A percentile compares a stretch with the other conserved stretches of the same genome.
phyloP scores from a whole-genome alignment of 2,797 vertebrate species.

The Tinamus major region DNA sequence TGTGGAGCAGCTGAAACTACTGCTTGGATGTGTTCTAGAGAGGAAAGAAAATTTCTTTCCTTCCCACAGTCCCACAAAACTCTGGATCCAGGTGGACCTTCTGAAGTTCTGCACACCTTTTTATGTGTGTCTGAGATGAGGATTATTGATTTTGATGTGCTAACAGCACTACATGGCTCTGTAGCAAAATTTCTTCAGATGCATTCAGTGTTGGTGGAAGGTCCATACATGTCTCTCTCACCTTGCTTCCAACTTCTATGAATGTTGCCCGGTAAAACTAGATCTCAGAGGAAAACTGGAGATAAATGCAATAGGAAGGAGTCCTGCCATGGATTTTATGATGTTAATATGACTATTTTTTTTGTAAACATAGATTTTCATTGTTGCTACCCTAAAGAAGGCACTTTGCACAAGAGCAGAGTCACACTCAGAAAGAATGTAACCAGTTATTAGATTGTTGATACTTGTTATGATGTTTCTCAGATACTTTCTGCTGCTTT shows the following conservation, averaged over 20 bases:
- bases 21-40: not conserved
- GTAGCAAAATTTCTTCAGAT: not conserved
- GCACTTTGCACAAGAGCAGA: not conserved
- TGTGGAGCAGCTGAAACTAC: not conserved
- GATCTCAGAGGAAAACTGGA: not conserved
- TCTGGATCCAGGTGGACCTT: not conserved
- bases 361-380: not conserved
- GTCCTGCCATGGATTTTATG: not conserved
- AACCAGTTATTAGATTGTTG: not conserved
- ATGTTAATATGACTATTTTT: not conserved
- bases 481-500: not conserved
- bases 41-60: not conserved
- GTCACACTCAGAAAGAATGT: not conserved
- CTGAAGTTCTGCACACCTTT: not conserved
- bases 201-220: not conserved
- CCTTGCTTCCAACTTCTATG: not conserved
- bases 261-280: accelerated
- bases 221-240: not conserved
- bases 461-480: not conserved
- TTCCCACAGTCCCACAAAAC: not conserved
- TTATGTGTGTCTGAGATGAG: not conserved
- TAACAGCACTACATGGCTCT: not conserved
- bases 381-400: not conserved
- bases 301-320: not conserved
- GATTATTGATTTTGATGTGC: not conserved